These are phyloP conservation scores for Tromatobia lineatoria DNA, from an alignment of 2,888 invertebrate species.

Conservation along the genomic window DNA sequence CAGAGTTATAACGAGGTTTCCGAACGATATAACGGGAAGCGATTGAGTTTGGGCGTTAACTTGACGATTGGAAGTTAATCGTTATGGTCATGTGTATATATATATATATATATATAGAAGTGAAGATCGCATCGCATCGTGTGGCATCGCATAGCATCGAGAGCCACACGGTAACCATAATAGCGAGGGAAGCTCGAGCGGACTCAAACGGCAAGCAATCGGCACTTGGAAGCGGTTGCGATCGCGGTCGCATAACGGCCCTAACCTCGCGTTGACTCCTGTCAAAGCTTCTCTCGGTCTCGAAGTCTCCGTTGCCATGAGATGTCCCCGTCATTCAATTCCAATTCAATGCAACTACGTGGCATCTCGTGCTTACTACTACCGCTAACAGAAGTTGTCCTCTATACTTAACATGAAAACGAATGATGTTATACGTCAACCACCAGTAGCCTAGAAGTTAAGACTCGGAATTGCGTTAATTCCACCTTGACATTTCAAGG, in stretches of 20 bases:
- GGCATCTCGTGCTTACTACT: not conserved
- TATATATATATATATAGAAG: constrained; percentile 1
- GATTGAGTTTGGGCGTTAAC: constrained; percentile 67
- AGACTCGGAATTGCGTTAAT: constrained; percentile 9
- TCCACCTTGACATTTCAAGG: not conserved
- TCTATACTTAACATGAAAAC: not conserved
- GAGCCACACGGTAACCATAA: constrained; percentile 61
- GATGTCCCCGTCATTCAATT: constrained; percentile 65
- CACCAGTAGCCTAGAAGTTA: not conserved
- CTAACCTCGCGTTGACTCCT: constrained; percentile 17
- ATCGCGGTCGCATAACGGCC: constrained; percentile 61
- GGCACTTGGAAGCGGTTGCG: constrained; percentile 61
- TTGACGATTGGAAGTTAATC: constrained; percentile 56
- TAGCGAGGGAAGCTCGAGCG: constrained; percentile 71
- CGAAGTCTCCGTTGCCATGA: constrained; percentile 20
- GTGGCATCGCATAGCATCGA: not conserved
- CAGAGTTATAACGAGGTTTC: not conserved
- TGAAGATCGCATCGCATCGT: constrained; percentile 14
- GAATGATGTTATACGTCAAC: not conserved
- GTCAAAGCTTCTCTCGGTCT: constrained; percentile 31
- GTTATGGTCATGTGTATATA: constrained; percentile 36
- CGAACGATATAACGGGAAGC: constrained; percentile 13
- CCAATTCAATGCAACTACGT: constrained; percentile 55
- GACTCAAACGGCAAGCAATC: constrained; percentile 75
- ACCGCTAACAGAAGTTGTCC: constrained; percentile 2